Evolutionary conservation across 2,113 vertebrate genomes (phyloP).

Genomic region (Apteryx mantelli): DNA sequence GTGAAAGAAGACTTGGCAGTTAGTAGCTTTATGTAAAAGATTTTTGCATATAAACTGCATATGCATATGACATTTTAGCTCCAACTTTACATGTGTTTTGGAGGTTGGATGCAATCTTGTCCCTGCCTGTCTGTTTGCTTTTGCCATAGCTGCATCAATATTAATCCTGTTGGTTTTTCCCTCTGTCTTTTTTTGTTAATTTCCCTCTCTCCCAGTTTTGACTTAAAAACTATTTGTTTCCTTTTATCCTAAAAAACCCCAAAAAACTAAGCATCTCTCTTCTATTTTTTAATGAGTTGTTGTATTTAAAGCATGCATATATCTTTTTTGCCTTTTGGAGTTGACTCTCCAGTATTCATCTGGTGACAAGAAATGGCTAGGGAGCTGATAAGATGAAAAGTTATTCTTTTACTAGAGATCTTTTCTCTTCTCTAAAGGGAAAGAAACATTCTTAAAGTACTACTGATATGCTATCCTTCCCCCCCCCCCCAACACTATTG

Average conservation of each 20-base stretch:
- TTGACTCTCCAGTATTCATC: neutral
- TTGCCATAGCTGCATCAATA: slow-evolving; percentile 67
- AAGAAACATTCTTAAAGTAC: neutral
- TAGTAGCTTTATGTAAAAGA: slow-evolving; percentile 69
- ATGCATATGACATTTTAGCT: slow-evolving; percentile 81
- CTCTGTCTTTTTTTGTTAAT: slow-evolving; percentile 44
- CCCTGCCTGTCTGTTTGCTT: slow-evolving; percentile 77
- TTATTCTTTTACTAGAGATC: neutral
- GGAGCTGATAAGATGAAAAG: neutral
- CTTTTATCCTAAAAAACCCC: neutral
- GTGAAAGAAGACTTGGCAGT: slow-evolving; percentile 77
- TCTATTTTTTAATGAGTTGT: neutral
- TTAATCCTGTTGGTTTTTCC: slow-evolving; percentile 72
- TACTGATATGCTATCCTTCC: neutral
- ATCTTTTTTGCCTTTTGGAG: neutral
- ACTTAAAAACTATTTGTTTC: neutral
- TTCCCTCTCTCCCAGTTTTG: slow-evolving; percentile 10
- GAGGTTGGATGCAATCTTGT: slow-evolving; percentile 76
- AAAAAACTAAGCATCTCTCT: neutral
- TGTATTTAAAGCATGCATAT: neutral
- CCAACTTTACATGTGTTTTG: slow-evolving; percentile 79
- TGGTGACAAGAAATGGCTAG: slow-evolving; percentile 5
- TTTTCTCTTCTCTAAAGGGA: neutral
- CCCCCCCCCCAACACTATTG: neutral
- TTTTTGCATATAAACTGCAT: slow-evolving; percentile 82